Evolutionary conservation across 2,113 vertebrate species (phyloP), one percentile per base, ranked within the genome.

Genomic region (Rhinoptilus africanus): DNA sequence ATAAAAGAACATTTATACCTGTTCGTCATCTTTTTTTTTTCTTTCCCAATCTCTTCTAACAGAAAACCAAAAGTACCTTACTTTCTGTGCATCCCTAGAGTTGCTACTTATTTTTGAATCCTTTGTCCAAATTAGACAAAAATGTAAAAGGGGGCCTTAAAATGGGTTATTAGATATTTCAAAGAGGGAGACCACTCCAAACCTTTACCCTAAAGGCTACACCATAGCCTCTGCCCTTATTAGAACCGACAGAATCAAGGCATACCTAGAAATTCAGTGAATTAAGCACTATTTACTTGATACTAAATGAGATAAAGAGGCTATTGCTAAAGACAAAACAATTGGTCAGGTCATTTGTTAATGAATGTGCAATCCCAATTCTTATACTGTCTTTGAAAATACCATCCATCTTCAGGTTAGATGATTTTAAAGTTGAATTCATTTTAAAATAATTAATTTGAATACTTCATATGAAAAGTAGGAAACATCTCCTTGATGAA

Each of bases 401-500:
- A 20, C 15, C 32, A 57, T 83, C 63, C 18, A 39, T 90, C 82
- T 86, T 62, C 83, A 76, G 67, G 53, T 12, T 82, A 23, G 45
- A 7, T 90, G 67, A 39, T 79, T 88, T 89, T 57, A 69, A 92
- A 89, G 32, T 54, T 66, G 62, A 19, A 80, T 59, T 88, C 37
- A 21, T 81, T 81, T 93, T 4, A 75, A 94, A 92, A 91, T 75
- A 74, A 92, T 75, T 90, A 66, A 81, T 82, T 95, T 79, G 48
- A 92, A 83, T 92, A 74, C 78, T 91, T 88, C 10, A 2, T n/a
- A 71, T 43, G 43, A 63, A 88, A 93, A 60, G 34, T 37, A 77
- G 51, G 63, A 96, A 94, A 39, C 35, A 39, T 72, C 32, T 71
- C 78, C 43, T 90, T 92, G 92, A 97, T 85, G 88, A 95, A 75